Evolutionary conservation across 2,888 invertebrate species (phyloP).

Genomic region (Molorchus minor): DNA sequence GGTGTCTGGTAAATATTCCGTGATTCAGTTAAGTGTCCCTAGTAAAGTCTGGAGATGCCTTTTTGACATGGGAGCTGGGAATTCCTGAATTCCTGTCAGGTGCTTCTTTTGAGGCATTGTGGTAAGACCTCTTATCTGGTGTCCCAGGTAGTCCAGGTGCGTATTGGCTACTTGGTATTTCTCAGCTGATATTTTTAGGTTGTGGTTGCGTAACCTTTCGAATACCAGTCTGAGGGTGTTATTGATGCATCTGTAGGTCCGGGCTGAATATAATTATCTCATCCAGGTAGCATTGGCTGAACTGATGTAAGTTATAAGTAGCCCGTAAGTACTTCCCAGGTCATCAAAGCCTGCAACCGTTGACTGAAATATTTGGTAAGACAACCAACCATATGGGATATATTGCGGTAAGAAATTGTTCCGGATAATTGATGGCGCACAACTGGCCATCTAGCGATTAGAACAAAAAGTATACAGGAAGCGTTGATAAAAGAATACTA

Average conservation of each 20-base stretch:
- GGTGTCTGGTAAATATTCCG: too few species aligned
- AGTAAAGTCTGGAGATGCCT: slow-evolving; percentile 20
- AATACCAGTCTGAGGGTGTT: neutral
- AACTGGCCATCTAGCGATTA: too few species aligned
- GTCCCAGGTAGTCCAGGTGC: slow-evolving; percentile 17
- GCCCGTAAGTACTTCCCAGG: neutral
- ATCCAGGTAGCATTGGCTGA: neutral
- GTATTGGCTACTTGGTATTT: slow-evolving; percentile 13
- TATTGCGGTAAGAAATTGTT: too few species aligned
- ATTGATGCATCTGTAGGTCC: neutral
- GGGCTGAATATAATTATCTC: neutral
- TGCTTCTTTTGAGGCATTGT: slow-evolving; percentile 7
- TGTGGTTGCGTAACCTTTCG: slow-evolving; percentile 15
- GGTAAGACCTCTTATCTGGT: neutral
- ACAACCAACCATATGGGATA: too few species aligned
- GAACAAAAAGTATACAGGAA: too few species aligned
- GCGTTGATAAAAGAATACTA: too few species aligned
- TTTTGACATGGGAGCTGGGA: neutral
- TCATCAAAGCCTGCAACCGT: too few species aligned
- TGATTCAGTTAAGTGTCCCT: slow-evolving; percentile 21
- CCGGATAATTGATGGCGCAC: too few species aligned
- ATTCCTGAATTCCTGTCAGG: neutral
- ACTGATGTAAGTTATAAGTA: neutral
- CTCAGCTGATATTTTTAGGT: slow-evolving; percentile 5
- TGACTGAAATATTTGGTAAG: too few species aligned